These are phyloP conservation scores for Capreolus pygargus DNA, from an alignment of 2,113 vertebrate genomes.

Conservation along the genomic window DNA sequence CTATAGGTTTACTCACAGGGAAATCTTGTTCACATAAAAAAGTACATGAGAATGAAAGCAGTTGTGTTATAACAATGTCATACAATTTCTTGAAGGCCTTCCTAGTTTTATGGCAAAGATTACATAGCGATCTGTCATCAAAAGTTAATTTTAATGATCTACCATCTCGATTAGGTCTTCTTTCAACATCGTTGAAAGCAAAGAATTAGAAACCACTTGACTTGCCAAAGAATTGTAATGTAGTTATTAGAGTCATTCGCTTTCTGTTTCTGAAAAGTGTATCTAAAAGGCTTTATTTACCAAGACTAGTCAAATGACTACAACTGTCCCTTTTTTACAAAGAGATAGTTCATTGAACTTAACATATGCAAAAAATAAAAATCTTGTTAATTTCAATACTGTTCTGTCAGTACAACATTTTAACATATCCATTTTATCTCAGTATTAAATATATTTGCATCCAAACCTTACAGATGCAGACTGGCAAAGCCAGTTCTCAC, in stretches of 20 bases:
- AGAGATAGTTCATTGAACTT: not conserved
- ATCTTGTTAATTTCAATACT: not conserved
- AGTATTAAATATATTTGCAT: not conserved
- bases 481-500: not conserved
- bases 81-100: constrained; percentile 4
- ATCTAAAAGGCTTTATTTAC: not conserved
- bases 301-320: not conserved
- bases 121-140: constrained; percentile 16
- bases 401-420: not conserved
- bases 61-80: not conserved
- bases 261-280: not conserved
- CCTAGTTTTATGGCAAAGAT: constrained; percentile 15
- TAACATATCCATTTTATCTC: not conserved
- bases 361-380: not conserved
- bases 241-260: not conserved
- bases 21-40: not conserved
- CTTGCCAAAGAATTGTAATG: not conserved
- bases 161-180: not conserved
- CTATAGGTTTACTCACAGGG: not conserved
- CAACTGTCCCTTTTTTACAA: not conserved
- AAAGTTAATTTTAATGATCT: constrained; percentile 43
- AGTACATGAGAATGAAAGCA: not conserved
- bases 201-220: not conserved
- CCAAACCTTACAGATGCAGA: not conserved
- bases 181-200: constrained; percentile 41